phyloP scores from a whole-genome alignment of 2,113 vertebrate species.

The Onychostoma macrolepis region DNA sequence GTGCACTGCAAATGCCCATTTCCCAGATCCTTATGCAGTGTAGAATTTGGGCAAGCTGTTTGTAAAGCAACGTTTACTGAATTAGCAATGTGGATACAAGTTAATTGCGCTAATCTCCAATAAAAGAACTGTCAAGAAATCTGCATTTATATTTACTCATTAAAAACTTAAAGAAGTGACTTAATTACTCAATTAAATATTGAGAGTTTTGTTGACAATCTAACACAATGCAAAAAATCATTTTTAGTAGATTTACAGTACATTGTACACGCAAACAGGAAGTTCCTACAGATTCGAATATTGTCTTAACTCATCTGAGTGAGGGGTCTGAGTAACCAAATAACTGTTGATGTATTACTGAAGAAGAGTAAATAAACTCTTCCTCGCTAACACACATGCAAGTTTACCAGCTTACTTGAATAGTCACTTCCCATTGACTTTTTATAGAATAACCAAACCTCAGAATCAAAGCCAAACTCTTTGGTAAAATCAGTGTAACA shows the following conservation, averaged over 20 bases:
- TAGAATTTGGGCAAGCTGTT: not conserved
- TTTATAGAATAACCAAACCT: no score
- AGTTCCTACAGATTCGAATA: not conserved
- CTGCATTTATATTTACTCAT: not conserved
- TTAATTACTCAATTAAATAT: not conserved
- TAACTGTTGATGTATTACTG: no score
- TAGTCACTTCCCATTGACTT: no score
- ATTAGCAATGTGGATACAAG: not conserved
- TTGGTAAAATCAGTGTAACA: no score
- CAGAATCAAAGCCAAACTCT: no score
- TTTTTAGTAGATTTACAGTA: not conserved
- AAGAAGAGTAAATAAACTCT: no score
- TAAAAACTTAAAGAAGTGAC: not conserved
- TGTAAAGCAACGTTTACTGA: not conserved
- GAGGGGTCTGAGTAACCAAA: no score
- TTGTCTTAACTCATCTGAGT: no score
- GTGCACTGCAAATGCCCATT: no score
- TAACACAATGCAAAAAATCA: not conserved
- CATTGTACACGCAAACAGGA: not conserved
- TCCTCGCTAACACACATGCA: no score
- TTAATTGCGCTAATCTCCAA: not conserved
- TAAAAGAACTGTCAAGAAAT: not conserved
- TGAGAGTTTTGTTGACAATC: not conserved
- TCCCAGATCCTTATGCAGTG: no score
- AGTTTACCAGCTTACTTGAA: no score